Base-by-base conservation (phyloP, 2,888 invertebrate genomes). In the Cataglyphis rosenhaueri region DNA sequence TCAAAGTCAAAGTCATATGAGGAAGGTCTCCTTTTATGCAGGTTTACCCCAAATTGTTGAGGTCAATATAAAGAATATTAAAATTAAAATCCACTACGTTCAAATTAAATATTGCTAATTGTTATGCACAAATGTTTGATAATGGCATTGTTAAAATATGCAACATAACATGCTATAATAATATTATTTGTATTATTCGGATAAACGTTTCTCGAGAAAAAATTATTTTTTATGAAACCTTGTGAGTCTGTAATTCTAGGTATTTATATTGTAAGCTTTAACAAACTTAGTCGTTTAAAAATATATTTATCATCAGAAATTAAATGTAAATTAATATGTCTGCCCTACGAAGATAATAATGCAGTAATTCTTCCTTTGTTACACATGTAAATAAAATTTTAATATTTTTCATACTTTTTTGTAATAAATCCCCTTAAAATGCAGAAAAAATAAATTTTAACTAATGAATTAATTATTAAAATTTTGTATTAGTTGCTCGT, bases 101-200 rank as follows among this genome's bases (percentile, higher is more conserved):
- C 5, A 59, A 29, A 59, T 59, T 59, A 59, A 32, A 6, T 6
- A 59, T 29, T 59, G 59, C 59, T 59, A 29, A 59, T 59, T 59
- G 29, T 59, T 59, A 59, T 29, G 59, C 3, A 59, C 59, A 59
- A 59, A 59, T 59, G 59, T 59, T 59, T 12, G 4, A 29, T 59
- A 59, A 59, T 59, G 29, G 29, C 5, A 29, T 59, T 59, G 29
- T 59, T 29, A 12, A 59, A 15, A 59, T 59, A 59, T 59, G 59
- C 29, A 59, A 59, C 15, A 29, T 59, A 59, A 59, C 59, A 15
- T 59, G 29, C 29, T 59, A 29, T 29, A 59, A 29, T 29, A 59
- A 59, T 29, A 29, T 59, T 59, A 59, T 59, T 59, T 59, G 59
- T 59, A 59, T 59, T 59, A 59, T 59, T 59, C 21, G 29, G 59